Percentiles rank a stretch among this genome's conserved stretches.
Conservation (phyloP, 2,113 vertebrate species). For the Hydrochoerus hydrochaeris region DNA sequence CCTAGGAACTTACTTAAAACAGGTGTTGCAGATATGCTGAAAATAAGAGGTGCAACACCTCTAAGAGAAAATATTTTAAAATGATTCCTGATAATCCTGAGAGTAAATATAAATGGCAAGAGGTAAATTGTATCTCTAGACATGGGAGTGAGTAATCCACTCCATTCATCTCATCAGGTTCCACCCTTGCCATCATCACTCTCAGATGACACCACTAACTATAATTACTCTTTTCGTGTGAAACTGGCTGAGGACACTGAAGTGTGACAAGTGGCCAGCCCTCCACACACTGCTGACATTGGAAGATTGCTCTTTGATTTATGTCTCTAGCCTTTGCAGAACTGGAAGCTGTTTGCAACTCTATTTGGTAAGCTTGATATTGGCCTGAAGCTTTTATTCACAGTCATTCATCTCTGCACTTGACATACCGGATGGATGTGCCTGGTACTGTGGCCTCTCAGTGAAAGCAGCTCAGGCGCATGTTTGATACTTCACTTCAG, state of each 20-base stretch:
- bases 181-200: background rate
- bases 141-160: background rate
- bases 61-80: constrained; percentile 26
- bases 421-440: background rate
- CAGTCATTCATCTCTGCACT: background rate
- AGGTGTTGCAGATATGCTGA: background rate
- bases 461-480: background rate
- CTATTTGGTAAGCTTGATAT: constrained; percentile 61
- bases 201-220: background rate
- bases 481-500: constrained; percentile 1
- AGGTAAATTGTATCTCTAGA: background rate
- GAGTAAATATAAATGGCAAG: background rate
- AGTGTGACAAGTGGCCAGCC: constrained; percentile 52
- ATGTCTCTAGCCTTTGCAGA: constrained; percentile 55
- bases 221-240: constrained; percentile 22
- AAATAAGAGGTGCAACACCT: background rate
- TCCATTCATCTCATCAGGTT: background rate
- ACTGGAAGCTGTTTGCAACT: constrained; percentile 39
- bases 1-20: background rate
- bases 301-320: constrained; percentile 71
- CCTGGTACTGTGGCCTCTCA: background rate
- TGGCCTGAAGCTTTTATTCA: constrained; percentile 50
- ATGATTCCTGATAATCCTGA: background rate
- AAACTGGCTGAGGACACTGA: background rate
- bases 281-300: background rate